phyloP scores from a whole-genome alignment of 2,797 vertebrate genomes.

The Picus viridis region DNA sequence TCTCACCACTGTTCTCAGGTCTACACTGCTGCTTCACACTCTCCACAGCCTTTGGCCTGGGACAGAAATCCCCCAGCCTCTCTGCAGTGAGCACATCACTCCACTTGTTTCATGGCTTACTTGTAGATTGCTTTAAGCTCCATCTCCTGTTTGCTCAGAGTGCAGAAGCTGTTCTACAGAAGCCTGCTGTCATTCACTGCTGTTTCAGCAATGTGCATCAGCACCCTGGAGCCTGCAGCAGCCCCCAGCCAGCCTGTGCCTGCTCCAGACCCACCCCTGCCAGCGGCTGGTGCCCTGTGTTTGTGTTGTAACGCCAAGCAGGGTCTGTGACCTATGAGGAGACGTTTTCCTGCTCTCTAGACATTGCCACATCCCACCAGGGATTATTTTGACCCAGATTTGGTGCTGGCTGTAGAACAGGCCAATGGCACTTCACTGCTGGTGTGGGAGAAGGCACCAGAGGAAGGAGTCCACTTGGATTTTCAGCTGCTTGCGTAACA shows the following conservation, averaged over 20 bases:
- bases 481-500: fast-evolving
- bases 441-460: not conserved
- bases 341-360: not conserved
- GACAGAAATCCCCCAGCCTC: no score
- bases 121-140: not conserved
- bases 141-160: not conserved
- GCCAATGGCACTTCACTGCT: not conserved
- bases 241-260: not conserved
- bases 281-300: not conserved
- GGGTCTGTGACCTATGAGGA: not conserved
- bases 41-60: not conserved
- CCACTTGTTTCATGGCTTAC: not conserved
- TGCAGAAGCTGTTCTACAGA: not conserved
- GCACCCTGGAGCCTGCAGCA: not conserved
- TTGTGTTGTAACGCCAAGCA: not conserved
- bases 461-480: not conserved
- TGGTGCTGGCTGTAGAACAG: not conserved
- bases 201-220: not conserved
- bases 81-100: no score
- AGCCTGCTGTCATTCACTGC: not conserved
- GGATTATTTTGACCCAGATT: not conserved
- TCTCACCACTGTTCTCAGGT: not conserved
- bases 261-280: fast-evolving
- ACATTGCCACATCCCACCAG: not conserved
- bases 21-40: fast-evolving